Percentiles rank a stretch among this genome's conserved stretches.
Evolutionary conservation across 1,140 invertebrate genomes (phyloP).

Genomic region (Caenorhabditis tropicalis): DNA sequence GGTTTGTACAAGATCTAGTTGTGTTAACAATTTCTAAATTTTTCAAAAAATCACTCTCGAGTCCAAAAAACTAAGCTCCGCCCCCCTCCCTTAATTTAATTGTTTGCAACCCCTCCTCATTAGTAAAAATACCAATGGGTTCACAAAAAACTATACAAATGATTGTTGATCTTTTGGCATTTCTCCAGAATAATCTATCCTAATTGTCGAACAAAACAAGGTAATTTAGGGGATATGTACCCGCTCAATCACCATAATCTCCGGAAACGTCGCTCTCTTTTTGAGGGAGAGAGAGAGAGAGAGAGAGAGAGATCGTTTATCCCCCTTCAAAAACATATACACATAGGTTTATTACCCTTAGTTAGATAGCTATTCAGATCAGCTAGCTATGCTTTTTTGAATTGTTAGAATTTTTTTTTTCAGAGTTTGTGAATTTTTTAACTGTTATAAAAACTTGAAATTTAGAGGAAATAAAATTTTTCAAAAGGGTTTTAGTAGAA

Average conservation of each 20-base stretch:
- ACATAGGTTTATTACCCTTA: neutral
- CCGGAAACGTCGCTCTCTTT: slow-evolving; percentile 2
- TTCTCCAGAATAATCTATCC: neutral
- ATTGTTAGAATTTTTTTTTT: too few species aligned
- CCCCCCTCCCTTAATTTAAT: neutral
- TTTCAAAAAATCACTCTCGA: too few species aligned
- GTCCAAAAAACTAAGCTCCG: too few species aligned
- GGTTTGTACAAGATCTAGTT: neutral
- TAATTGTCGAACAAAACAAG: neutral
- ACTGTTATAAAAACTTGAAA: too few species aligned
- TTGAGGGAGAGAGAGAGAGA: neutral
- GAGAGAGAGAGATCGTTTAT: neutral
- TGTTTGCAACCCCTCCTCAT: neutral
- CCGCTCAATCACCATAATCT: slow-evolving; percentile 38
- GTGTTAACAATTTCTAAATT: too few species aligned
- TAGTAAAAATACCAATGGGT: neutral
- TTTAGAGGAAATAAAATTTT: too few species aligned
- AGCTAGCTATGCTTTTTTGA: too few species aligned
- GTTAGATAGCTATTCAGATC: too few species aligned
- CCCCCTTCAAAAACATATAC: neutral
- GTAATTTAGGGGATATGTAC: neutral
- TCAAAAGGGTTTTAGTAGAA: too few species aligned
- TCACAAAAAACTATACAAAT: neutral
- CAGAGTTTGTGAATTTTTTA: too few species aligned
- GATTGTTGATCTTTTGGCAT: neutral